Conservation (phyloP, 2,797 vertebrate species). For the Carduelis carduelis region DNA sequence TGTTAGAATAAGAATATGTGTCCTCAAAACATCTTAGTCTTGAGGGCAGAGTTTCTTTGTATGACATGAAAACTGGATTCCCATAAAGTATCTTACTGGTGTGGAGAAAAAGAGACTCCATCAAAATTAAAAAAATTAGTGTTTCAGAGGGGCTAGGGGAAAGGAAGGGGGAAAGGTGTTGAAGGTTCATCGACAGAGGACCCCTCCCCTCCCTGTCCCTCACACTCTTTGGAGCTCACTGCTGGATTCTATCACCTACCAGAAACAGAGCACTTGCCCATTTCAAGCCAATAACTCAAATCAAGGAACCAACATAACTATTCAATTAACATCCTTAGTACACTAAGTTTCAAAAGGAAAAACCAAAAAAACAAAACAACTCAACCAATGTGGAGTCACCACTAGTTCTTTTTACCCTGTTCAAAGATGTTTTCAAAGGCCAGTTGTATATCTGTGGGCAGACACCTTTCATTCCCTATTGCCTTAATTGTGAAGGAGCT, state of each 20-base stretch:
- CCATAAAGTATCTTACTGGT: accelerated
- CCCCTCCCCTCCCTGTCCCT: not conserved
- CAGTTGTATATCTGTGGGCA: not conserved
- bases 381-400: not conserved
- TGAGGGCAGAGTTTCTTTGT: not conserved
- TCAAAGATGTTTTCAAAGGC: not conserved
- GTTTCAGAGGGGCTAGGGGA: not conserved
- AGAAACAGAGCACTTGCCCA: not conserved
- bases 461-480: not conserved
- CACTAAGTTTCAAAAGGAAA: not conserved
- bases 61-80: not conserved
- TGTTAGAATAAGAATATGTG: not conserved
- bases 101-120: not conserved
- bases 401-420: not conserved
- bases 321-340: not conserved
- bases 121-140: not conserved
- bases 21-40: not conserved
- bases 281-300: not conserved
- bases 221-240: not conserved
- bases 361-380: not conserved
- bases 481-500: not conserved
- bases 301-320: not conserved
- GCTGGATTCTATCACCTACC: not conserved
- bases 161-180: not conserved
- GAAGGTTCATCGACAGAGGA: not conserved